phyloP scores from a whole-genome alignment of 2,888 invertebrate genomes.

The Diadegma fenestrale region DNA sequence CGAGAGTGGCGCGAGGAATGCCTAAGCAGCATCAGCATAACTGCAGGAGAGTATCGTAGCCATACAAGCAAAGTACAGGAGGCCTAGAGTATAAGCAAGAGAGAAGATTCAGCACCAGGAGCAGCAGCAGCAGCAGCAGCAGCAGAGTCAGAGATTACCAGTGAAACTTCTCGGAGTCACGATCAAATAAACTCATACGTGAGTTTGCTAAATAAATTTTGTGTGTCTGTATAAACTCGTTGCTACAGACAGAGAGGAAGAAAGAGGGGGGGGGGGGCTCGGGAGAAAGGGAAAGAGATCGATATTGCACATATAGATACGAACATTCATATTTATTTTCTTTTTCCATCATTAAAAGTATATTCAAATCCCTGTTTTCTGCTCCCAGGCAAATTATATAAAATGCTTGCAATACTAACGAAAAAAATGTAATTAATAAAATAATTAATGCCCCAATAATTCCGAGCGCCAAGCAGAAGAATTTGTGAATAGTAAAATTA shows the following conservation, averaged over 20 bases:
- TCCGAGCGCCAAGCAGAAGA: too few relatives aligned
- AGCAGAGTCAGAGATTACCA: conserved; percentile 51
- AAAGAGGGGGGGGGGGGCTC: neutral
- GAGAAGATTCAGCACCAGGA: conserved; percentile 21
- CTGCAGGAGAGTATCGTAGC: conserved; percentile 1
- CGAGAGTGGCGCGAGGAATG: conserved; percentile 66
- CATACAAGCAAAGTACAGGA: conserved; percentile 1
- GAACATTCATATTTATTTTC: neutral
- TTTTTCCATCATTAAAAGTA: neutral
- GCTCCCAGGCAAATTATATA: neutral
- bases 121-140: conserved; percentile 19
- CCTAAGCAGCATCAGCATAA: conserved; percentile 62
- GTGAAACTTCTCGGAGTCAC: conserved; percentile 58
- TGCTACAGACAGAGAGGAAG: neutral
- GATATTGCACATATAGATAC: neutral
- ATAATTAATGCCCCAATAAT: too few relatives aligned
- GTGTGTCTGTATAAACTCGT: neutral
- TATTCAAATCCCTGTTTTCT: neutral
- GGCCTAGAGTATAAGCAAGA: conserved; percentile 17
- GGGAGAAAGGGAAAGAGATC: conserved; percentile 13
- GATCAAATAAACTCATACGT: conserved; percentile 42
- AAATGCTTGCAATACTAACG: too few relatives aligned
- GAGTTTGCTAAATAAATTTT: neutral
- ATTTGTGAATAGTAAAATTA: too few relatives aligned
- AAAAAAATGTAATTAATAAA: too few relatives aligned